These are phyloP conservation scores for Leptinotarsa peninsularis DNA, from an alignment of 2,888 invertebrate genomes.

Conservation along the genomic window DNA sequence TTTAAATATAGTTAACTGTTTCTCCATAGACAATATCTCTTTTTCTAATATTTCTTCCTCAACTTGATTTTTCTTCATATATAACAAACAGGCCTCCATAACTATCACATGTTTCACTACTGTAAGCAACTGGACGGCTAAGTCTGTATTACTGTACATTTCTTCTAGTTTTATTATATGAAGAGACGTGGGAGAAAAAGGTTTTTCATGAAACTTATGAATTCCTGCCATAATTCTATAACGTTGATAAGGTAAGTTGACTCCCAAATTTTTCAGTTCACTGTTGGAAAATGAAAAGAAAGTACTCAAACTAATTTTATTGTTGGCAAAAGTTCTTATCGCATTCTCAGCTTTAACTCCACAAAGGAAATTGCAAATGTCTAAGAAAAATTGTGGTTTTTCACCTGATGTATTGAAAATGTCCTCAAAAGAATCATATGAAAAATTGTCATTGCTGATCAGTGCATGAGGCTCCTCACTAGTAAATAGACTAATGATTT, in stretches of 20 bases:
- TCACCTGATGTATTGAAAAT: slow-evolving; percentile 43
- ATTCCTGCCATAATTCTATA: slow-evolving; percentile 70
- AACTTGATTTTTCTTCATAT: slow-evolving; percentile 66
- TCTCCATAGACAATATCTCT: slow-evolving; percentile 38
- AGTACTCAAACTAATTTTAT: slow-evolving; percentile 68
- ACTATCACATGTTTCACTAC: slow-evolving; percentile 72
- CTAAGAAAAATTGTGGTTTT: slow-evolving; percentile 68
- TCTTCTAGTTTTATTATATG: slow-evolving; percentile 60
- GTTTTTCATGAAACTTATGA: slow-evolving; percentile 71
- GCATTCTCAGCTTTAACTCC: slow-evolving; percentile 73
- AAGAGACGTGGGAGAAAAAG: slow-evolving; percentile 69
- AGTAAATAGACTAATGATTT: slow-evolving; percentile 67
- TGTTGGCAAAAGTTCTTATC: slow-evolving; percentile 66
- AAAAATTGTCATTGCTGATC: slow-evolving; percentile 36
- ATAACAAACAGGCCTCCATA: slow-evolving; percentile 71
- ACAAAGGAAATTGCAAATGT: slow-evolving; percentile 71
- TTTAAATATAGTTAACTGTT: slow-evolving; percentile 37
- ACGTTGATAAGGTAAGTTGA: slow-evolving; percentile 72
- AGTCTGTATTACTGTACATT: slow-evolving; percentile 68
- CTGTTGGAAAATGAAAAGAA: slow-evolving; percentile 72
- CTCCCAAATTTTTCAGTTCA: slow-evolving; percentile 70
- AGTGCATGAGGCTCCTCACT: slow-evolving; percentile 59
- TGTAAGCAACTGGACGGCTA: slow-evolving; percentile 69
- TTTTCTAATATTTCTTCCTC: slow-evolving; percentile 47
- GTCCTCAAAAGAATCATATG: slow-evolving; percentile 50